A percentile compares a stretch with the other conserved stretches of the same genome.
These are phyloP conservation scores for Eupeodes luniger DNA, from an alignment of 2,888 invertebrate genomes.

Conservation along the genomic window DNA sequence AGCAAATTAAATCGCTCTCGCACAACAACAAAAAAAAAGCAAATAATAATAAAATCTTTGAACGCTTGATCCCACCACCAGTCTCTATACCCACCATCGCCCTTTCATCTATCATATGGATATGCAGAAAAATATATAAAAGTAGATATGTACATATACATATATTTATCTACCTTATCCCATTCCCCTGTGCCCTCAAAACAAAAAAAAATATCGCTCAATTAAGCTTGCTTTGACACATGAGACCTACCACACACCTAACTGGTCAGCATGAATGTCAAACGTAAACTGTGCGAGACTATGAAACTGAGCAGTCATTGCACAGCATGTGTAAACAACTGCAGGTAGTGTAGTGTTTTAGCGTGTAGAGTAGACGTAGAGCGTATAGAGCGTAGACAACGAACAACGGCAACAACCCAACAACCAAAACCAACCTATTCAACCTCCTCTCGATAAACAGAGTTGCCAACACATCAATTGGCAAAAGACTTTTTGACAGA, in stretches of 20 bases:
- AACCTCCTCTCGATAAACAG: slow-evolving; percentile 1
- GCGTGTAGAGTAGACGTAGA: slow-evolving; percentile 39
- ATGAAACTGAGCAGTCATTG: slow-evolving; percentile 65
- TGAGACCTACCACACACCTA: slow-evolving; percentile 68
- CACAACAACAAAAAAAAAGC: slow-evolving; percentile 17
- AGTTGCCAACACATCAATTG: background rate
- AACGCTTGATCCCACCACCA: slow-evolving; percentile 37
- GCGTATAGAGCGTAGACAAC: slow-evolving; percentile 23
- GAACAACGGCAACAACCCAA: slow-evolving; percentile 20
- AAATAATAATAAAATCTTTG: slow-evolving; percentile 30
- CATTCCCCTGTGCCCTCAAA: background rate
- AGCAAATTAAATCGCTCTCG: slow-evolving; percentile 55
- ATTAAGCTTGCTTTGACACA: slow-evolving; percentile 67
- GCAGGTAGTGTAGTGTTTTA: slow-evolving; percentile 55
- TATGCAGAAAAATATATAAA: background rate
- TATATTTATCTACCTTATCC: background rate
- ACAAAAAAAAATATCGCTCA: slow-evolving; percentile 61
- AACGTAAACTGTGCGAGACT: slow-evolving; percentile 67
- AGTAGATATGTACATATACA: background rate
- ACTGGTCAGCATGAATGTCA: slow-evolving; percentile 73
- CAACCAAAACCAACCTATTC: slow-evolving; percentile 18
- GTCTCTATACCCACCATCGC: background rate
- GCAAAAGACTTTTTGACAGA: background rate
- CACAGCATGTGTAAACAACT: slow-evolving; percentile 75
- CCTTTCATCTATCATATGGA: background rate